Conservation (phyloP, 1,140 invertebrate genomes). For the Drosophila dunni region DNA sequence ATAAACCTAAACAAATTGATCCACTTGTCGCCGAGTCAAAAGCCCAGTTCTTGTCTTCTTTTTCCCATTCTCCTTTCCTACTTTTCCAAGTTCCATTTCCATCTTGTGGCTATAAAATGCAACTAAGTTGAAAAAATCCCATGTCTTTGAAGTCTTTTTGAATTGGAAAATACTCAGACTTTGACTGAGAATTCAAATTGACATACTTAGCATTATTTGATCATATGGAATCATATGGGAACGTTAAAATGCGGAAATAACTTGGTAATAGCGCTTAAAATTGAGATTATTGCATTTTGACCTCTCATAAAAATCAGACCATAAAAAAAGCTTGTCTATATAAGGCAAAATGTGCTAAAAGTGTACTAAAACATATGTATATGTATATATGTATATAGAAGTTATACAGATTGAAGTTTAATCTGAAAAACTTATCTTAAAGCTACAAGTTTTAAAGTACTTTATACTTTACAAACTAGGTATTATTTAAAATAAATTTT, state of each 20-base stretch:
- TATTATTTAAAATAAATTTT: too few relatives aligned
- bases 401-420: too few relatives aligned
- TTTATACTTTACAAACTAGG: too few relatives aligned
- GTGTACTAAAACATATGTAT: too few relatives aligned
- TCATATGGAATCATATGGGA: not conserved
- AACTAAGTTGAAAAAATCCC: not conserved
- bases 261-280: not conserved
- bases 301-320: too few relatives aligned
- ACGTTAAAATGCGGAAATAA: not conserved
- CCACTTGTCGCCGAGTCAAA: conserved; percentile 60
- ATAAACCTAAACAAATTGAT: conserved; percentile 68
- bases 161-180: not conserved
- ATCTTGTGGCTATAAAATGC: not conserved
- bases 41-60: conserved; percentile 6
- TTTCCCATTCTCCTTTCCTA: too few relatives aligned
- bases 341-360: too few relatives aligned
- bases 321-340: too few relatives aligned
- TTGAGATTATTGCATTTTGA: not conserved
- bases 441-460: too few relatives aligned
- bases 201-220: not conserved
- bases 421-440: too few relatives aligned
- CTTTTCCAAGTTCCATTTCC: too few relatives aligned
- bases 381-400: too few relatives aligned
- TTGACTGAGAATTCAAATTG: not conserved
- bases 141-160: not conserved